Evolutionary conservation across 2,888 invertebrate species (phyloP).

Genomic region (Xestia sexstrigata): DNA sequence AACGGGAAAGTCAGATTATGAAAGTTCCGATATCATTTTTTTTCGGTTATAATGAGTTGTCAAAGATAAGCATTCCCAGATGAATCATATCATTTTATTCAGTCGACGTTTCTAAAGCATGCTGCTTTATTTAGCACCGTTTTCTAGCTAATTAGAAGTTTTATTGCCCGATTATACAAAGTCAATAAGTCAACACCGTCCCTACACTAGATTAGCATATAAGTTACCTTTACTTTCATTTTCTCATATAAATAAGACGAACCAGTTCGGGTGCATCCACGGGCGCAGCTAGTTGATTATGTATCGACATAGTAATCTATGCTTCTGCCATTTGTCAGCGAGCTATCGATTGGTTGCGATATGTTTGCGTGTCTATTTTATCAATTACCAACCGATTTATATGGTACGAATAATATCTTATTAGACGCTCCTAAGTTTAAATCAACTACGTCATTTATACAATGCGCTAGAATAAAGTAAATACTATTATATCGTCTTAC

Average conservation of each 20-base stretch:
- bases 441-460: not conserved
- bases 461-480: not conserved
- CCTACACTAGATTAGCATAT: not conserved
- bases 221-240: not conserved
- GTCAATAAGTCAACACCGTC: not conserved
- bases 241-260: constrained; percentile 13
- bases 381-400: constrained; percentile 30
- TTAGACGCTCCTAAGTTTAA: not conserved
- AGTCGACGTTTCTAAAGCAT: not conserved
- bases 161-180: not conserved
- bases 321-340: constrained; percentile 34
- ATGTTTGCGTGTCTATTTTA: constrained; percentile 17
- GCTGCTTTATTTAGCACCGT: not conserved
- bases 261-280: constrained; percentile 2
- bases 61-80: not conserved
- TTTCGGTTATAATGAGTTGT: no score
- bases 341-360: not conserved
- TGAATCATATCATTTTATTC: not conserved
- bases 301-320: constrained; percentile 24
- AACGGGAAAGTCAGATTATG: not conserved
- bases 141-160: not conserved
- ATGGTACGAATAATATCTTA: constrained; percentile 10
- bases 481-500: not conserved
- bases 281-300: constrained; percentile 1
- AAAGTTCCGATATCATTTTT: not conserved